Base-by-base conservation (phyloP, 2,888 invertebrate genomes). In the Hydroisotoma schaefferi region DNA sequence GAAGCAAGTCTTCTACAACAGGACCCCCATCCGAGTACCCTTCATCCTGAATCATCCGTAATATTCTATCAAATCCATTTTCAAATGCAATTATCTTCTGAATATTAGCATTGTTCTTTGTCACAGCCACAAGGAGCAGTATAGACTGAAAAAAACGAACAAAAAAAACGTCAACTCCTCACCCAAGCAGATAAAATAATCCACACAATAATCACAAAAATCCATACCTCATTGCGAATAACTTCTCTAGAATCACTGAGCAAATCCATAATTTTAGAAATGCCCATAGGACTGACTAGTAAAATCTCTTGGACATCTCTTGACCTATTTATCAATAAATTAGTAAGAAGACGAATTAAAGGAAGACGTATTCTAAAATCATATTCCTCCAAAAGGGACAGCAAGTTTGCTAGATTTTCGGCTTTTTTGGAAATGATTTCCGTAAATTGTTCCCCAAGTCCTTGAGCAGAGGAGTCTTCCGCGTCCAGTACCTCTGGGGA, bases 71-170 rank as follows among this genome's bases (percentile, higher is more conserved):
- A 76, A 99, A 99, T 0, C 95, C 95, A 79, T 97, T 98, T 77
- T 99, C 98, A 77, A 98, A 99, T 0, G 98, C 97, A 0, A 99
- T 94, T 74, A 99, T 97, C 80, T 98, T 99, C 77, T 98, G 97
- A 73, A 98, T 94, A 77, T 94, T 97, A 0, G 94, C 90, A 79
- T 99, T 97, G 15, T 89, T 88, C 81, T 89, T 88, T 0, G 97
- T 97, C 72, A 99, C 78, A 74, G 94, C 91, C 67, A 91, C 91
- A 0, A 99, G 81, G 49, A 99, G 80, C 4, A 99, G 78, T 10
- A 99, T 79, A 0, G 93, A 84, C 84, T 86, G 75, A 23, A 76
- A 76, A 60, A 72, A 48, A 66, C 58, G 20, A 58, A 27, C 15
- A 47, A 33, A 20, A 6, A n/a, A 58, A 22, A 33, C 37, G 15